Percentiles rank a stretch among this genome's conserved stretches.
Evolutionary conservation across 2,888 invertebrate genomes (phyloP).

Genomic region (Alsophila aescularia): DNA sequence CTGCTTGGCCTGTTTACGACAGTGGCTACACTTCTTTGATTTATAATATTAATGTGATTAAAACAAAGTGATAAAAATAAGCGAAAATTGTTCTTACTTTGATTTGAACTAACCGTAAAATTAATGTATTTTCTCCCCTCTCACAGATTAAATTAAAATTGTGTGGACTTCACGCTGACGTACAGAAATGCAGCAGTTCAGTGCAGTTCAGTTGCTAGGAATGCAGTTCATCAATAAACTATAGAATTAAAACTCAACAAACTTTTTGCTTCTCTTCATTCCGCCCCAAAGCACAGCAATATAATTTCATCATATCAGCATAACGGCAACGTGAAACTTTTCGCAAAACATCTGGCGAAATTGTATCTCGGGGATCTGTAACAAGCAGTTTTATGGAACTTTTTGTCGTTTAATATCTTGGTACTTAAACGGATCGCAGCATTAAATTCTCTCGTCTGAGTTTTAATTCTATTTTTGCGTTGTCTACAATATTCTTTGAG

Average conservation of each 20-base stretch:
- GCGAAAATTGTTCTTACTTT: no score
- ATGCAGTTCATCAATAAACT: not conserved
- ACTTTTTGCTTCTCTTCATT: conserved; percentile 2
- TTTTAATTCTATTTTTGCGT: conserved; percentile 24
- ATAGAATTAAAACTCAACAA: not conserved
- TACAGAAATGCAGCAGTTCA: no score
- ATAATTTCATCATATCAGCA: conserved; percentile 26
- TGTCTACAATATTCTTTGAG: conserved; percentile 4
- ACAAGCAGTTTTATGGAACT: conserved; percentile 35
- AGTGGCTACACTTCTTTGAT: no score
- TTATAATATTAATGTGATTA: no score
- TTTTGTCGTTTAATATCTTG: conserved; percentile 40
- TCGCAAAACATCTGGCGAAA: conserved; percentile 34
- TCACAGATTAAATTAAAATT: no score
- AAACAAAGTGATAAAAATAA: no score
- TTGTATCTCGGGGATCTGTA: conserved; percentile 31
- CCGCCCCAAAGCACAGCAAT: conserved; percentile 14
- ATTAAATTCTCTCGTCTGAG: conserved; percentile 26
- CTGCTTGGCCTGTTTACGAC: no score
- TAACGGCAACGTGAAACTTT: conserved; percentile 32
- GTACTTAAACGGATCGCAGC: conserved; percentile 35
- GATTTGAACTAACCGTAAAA: no score
- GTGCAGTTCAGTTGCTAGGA: no score
- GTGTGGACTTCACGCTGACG: no score
- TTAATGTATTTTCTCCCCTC: no score